Percentiles rank a stretch among this genome's conserved stretches.
Evolutionary conservation across 2,888 invertebrate species (phyloP).

Genomic region (Mimachlamys varia): DNA sequence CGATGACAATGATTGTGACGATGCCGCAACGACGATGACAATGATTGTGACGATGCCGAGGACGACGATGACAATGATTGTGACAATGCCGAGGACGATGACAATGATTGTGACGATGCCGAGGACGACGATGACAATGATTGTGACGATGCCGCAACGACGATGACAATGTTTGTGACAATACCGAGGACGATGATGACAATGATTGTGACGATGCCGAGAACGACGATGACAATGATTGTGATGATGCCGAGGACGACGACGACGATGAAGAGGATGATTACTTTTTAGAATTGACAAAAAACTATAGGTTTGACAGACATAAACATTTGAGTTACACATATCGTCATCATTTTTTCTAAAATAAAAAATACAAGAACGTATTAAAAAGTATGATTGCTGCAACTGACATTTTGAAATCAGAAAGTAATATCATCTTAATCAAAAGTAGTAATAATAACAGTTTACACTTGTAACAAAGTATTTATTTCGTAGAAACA

Average conservation of each 20-base stretch:
- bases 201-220: neutral
- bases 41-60: neutral
- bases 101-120: neutral
- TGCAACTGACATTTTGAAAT: too few relatives aligned
- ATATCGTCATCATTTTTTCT: too few relatives aligned
- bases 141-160: too few relatives aligned
- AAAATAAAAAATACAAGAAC: too few relatives aligned
- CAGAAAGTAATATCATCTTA: too few relatives aligned
- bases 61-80: neutral
- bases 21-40: neutral
- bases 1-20: neutral
- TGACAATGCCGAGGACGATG: neutral
- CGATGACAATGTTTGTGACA: neutral
- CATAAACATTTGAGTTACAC: too few relatives aligned
- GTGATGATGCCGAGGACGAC: neutral
- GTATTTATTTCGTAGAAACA: too few relatives aligned
- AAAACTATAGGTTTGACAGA: too few relatives aligned
- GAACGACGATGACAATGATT: neutral
- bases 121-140: neutral
- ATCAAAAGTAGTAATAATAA: too few relatives aligned
- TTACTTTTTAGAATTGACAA: neutral
- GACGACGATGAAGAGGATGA: neutral
- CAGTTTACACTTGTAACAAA: too few relatives aligned
- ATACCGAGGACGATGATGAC: neutral
- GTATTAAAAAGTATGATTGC: too few relatives aligned